Evolutionary conservation across 2,888 invertebrate genomes (phyloP).

Genomic region (Xylophagus ater): DNA sequence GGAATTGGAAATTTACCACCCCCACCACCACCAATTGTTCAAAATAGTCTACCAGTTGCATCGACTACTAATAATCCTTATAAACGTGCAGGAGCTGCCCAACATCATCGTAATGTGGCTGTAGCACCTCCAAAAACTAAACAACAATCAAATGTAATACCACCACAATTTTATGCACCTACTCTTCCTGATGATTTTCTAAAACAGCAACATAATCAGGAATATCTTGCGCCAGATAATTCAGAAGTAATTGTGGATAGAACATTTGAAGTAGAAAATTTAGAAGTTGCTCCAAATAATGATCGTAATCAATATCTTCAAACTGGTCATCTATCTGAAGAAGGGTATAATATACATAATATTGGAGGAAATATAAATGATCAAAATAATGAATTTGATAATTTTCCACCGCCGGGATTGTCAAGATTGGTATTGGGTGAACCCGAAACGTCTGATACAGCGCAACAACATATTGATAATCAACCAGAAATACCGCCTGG

Average conservation of each 20-base stretch:
- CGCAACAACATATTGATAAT: slow-evolving; percentile 5
- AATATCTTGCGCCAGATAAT: slow-evolving; percentile 53
- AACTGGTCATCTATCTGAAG: slow-evolving; percentile 59
- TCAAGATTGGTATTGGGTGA: slow-evolving; percentile 57
- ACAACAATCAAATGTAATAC: slow-evolving; percentile 28
- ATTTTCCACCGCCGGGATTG: slow-evolving; percentile 51
- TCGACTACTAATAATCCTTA: slow-evolving; percentile 28
- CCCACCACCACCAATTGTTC: slow-evolving; percentile 14
- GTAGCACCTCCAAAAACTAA: slow-evolving; percentile 36
- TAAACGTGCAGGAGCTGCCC: slow-evolving; percentile 29
- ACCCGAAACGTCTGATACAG: slow-evolving; percentile 45
- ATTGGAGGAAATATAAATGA: slow-evolving; percentile 18
- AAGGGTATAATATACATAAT: slow-evolving; percentile 31
- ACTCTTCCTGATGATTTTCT: slow-evolving; percentile 32
- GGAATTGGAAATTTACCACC: slow-evolving; percentile 5
- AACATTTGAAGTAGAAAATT: slow-evolving; percentile 30
- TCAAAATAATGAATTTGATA: slow-evolving; percentile 35
- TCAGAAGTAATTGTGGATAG: slow-evolving; percentile 49
- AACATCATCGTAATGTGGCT: slow-evolving; percentile 35
- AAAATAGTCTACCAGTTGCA: slow-evolving; percentile 2
- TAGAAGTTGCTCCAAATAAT: slow-evolving; percentile 50
- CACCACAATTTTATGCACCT: slow-evolving; percentile 21
- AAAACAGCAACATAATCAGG: slow-evolving; percentile 44
- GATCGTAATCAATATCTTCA: slow-evolving; percentile 67
- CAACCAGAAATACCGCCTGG: slow-evolving; percentile 41